Percentiles rank a stretch among this genome's conserved stretches.
phyloP scores from a whole-genome alignment of 1,140 invertebrate species.

The Brachionus rotundiformis region DNA sequence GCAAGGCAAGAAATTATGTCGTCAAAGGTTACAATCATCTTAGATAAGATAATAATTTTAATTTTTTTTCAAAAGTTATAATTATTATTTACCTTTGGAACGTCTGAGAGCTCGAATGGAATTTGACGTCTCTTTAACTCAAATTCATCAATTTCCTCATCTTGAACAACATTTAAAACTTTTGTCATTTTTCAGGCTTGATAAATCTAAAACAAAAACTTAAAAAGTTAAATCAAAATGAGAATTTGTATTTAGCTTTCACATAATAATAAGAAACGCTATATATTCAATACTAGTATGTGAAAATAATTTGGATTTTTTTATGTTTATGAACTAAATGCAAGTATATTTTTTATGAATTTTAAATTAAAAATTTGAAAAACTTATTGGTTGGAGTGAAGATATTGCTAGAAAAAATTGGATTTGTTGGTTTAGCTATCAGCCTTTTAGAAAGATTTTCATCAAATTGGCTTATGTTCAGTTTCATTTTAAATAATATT shows the following conservation, averaged over 20 bases:
- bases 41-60: neutral
- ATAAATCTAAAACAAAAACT: neutral
- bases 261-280: slow-evolving; percentile 1
- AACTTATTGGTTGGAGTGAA: neutral
- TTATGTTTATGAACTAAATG: neutral
- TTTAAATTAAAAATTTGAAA: neutral
- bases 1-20: slow-evolving; percentile 20
- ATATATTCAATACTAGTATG: neutral
- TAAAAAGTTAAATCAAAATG: neutral
- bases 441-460: neutral
- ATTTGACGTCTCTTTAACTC: slow-evolving; percentile 27
- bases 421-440: neutral
- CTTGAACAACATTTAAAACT: slow-evolving; percentile 13
- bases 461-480: neutral
- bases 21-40: slow-evolving; percentile 26
- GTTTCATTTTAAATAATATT: neutral
- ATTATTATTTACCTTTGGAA: neutral
- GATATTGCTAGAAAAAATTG: neutral
- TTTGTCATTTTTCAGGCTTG: slow-evolving; percentile 7
- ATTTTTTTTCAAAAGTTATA: neutral
- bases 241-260: slow-evolving; percentile 24
- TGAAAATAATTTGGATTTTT: neutral
- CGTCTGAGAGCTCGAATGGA: neutral
- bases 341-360: neutral
- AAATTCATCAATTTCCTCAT: neutral